Evolutionary conservation across 2,888 invertebrate species (phyloP).

Genomic region (Standfussiana lucernea): DNA sequence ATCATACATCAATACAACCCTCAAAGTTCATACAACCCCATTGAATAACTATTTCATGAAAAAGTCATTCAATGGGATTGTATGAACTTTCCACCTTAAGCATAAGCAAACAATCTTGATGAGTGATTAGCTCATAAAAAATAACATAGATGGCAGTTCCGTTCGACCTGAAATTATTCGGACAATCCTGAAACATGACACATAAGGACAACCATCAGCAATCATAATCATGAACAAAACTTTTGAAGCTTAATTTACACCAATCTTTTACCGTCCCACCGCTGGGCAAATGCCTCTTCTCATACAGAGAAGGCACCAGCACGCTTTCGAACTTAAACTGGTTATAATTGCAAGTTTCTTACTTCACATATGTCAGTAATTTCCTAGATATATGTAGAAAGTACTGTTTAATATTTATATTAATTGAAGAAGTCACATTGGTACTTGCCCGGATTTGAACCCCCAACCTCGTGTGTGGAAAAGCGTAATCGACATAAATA

Average conservation of each 20-base stretch:
- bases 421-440: background rate
- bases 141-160: too few relatives aligned
- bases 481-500: slow-evolving; percentile 1
- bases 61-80: too few relatives aligned
- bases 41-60: too few relatives aligned
- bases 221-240: too few relatives aligned
- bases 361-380: background rate
- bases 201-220: too few relatives aligned
- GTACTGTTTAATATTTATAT: background rate
- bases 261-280: background rate
- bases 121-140: too few relatives aligned
- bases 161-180: too few relatives aligned
- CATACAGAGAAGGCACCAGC: background rate
- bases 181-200: too few relatives aligned
- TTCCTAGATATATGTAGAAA: background rate
- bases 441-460: background rate
- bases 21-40: too few relatives aligned
- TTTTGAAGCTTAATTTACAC: background rate
- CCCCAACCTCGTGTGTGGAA: background rate
- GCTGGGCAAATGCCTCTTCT: background rate
- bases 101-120: too few relatives aligned
- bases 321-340: background rate
- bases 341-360: background rate
- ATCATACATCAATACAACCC: too few relatives aligned
- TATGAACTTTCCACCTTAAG: too few relatives aligned